A percentile compares a stretch with the other conserved stretches of the same genome.
phyloP scores from a whole-genome alignment of 2,797 vertebrate species.

The Typhlichthys eigenmanni region DNA sequence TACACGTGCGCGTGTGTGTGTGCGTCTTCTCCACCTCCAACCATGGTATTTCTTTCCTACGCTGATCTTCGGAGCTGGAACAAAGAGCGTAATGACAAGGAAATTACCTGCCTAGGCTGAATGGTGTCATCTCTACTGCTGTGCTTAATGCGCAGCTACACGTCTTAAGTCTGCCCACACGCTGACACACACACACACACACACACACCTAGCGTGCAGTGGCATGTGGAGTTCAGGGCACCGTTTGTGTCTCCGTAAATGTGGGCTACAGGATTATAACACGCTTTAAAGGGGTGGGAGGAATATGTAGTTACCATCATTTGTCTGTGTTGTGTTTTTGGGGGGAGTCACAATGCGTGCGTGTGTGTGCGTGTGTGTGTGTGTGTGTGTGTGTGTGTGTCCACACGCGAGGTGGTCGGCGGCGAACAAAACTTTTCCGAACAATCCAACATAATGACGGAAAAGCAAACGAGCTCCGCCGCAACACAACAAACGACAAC shows the following conservation, averaged over 20 bases:
- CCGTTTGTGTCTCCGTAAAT: not conserved
- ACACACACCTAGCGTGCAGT: not conserved
- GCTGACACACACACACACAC: not conserved
- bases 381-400: not conserved
- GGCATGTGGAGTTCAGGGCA: not conserved
- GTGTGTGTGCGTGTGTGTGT: not conserved
- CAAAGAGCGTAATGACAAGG: slow-evolving; percentile 9
- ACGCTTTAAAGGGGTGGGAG: not conserved
- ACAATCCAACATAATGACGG: slow-evolving; percentile 17
- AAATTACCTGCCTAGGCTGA: slow-evolving; percentile 46
- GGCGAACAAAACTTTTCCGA: slow-evolving; percentile 11
- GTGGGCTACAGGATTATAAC: slow-evolving; percentile 2
- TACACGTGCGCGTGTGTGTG: not conserved
- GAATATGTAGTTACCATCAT: not conserved
- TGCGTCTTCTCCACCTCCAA: slow-evolving; percentile 26
- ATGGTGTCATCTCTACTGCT: slow-evolving; percentile 19
- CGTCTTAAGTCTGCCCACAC: slow-evolving; percentile 2
- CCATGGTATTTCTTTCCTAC: slow-evolving; percentile 55
- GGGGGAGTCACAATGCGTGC: not conserved
- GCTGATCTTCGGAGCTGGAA: slow-evolving; percentile 42
- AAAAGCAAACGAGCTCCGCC: not conserved
- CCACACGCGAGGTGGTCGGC: not conserved
- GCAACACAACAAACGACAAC: not conserved
- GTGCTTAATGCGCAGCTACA: slow-evolving; percentile 3
- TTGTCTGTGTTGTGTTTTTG: not conserved